Base-by-base conservation (phyloP, 2,888 invertebrate genomes). In the Microplitis deprimator region DNA sequence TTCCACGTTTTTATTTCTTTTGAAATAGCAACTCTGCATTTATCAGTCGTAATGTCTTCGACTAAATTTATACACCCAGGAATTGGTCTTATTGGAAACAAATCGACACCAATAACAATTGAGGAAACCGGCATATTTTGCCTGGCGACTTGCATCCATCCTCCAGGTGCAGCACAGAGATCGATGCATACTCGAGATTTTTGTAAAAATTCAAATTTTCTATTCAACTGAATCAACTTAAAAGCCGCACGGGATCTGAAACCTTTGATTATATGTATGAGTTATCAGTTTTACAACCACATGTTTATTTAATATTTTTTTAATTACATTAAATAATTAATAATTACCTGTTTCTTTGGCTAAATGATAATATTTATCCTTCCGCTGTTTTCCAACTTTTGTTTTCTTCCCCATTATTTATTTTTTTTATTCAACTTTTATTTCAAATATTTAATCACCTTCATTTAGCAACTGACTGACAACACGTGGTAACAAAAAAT, bases 101-200 rank as follows among this genome's bases (percentile, higher is more conserved):
- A 92, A 92, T 99, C 99, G 50, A 99, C 96, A 75, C 98, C 98
- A 71, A 99, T 92, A 13, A 99, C 96, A 75, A 98, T 92, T 87
- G 97, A 97, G 5, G 98, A 98, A 0, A 98, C 93, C 0, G 99
- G 99, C 97, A 99, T 98, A 89, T 98, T 97, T 89, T 99, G 96
- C 85, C 96, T 95, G 69, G 98, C 99, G 74, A 99, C 99, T 91
- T 97, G 99, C 95, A 99, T 96, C 99, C 99, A 99, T 84, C 98
- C 98, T 87, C 99, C 99, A 0, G 99, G 99, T 1, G 99, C 99
- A 13, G 99, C 99, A 91, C 99, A 99, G 80, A 99, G 91, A 92
- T 99, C 99, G 86, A 99, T 94, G 83, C 98, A 96, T 92, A 99
- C 98, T 92, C 97, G 93, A 0, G 98, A 96, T 87, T 95, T 96